Evolutionary conservation across 2,113 vertebrate species (phyloP).

Genomic region (Puffinus mauretanicus): DNA sequence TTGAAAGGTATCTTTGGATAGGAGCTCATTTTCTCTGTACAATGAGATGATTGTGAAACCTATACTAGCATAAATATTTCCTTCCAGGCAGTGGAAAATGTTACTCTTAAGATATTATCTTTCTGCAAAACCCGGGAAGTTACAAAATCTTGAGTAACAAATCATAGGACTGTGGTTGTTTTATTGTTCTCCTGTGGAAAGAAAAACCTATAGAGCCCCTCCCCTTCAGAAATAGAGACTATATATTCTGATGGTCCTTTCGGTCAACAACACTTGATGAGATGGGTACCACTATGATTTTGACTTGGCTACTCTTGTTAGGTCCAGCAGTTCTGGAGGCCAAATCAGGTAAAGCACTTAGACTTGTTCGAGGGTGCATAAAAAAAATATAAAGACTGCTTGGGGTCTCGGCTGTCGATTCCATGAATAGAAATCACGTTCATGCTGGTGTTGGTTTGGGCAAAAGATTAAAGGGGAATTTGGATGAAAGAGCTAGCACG

Average conservation of each 20-base stretch:
- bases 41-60: conserved; percentile 6
- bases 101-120: not conserved
- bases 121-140: conserved; percentile 34
- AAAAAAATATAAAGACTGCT: not conserved
- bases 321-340: not conserved
- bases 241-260: not conserved
- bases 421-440: not conserved
- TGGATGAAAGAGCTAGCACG: not conserved
- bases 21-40: not conserved
- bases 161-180: not conserved
- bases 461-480: not conserved
- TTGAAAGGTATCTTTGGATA: not conserved
- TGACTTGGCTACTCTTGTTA: conserved; percentile 10
- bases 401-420: not conserved
- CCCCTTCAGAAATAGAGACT: conserved; percentile 24
- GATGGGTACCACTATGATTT: not conserved
- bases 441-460: not conserved
- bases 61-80: not conserved
- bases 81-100: conserved; percentile 6
- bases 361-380: not conserved
- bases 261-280: not conserved
- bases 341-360: conserved; percentile 38
- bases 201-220: not conserved
- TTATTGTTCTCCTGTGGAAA: not conserved
- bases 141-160: conserved; percentile 30